Conservation (phyloP, 2,797 vertebrate species). For the Craterocephalus amniculus region DNA sequence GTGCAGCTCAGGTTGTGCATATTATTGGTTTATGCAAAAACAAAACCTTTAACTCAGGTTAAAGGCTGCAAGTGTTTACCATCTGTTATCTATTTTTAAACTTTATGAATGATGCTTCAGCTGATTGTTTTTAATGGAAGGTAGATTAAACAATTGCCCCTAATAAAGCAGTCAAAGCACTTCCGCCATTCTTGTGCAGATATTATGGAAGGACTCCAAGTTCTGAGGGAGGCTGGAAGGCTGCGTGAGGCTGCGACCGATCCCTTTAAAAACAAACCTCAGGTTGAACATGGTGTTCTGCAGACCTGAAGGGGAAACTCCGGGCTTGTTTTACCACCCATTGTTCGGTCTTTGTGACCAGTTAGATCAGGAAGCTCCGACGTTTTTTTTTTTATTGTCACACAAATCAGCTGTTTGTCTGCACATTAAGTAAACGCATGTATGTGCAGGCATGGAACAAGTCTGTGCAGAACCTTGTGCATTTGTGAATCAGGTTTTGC, state of each 20-base stretch:
- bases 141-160: slow-evolving; percentile 9
- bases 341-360: slow-evolving; percentile 67
- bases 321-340: slow-evolving; percentile 60
- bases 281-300: slow-evolving; percentile 60
- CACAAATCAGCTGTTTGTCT: slow-evolving; percentile 32
- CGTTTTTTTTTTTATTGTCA: slow-evolving; percentile 29
- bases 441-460: not conserved
- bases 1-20: too few species aligned
- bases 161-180: slow-evolving; percentile 35
- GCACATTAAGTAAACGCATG: slow-evolving; percentile 4
- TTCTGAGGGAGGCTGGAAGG: slow-evolving; percentile 26
- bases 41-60: not conserved
- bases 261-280: slow-evolving; percentile 62
- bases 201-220: slow-evolving; percentile 58
- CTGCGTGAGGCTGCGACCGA: slow-evolving; percentile 36
- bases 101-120: not conserved
- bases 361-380: slow-evolving; percentile 56
- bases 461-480: not conserved
- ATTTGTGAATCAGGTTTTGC: not conserved
- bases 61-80: not conserved
- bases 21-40: not conserved
- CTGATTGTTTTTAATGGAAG: slow-evolving; percentile 9
- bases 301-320: slow-evolving; percentile 68
- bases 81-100: slow-evolving; percentile 12
- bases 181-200: slow-evolving; percentile 31